A percentile compares a stretch with the other conserved stretches of the same genome.
Evolutionary conservation across 2,888 invertebrate genomes (phyloP).

Genomic region (Limnephilus auricula): DNA sequence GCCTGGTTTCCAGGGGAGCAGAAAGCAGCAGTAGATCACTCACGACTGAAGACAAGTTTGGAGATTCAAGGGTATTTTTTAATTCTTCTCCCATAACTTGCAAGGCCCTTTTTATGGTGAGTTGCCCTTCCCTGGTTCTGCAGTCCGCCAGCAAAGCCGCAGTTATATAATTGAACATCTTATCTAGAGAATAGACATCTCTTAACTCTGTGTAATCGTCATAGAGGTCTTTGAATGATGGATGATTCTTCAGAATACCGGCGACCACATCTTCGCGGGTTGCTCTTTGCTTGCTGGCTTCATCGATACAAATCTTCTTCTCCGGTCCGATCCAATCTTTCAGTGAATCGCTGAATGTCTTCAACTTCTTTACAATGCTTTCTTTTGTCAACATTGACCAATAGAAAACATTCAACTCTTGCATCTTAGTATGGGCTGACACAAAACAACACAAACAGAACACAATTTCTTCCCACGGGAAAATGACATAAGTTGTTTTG

Average conservation of each 20-base stretch:
- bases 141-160: not conserved
- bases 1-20: not conserved
- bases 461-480: conserved; percentile 49
- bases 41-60: conserved; percentile 16
- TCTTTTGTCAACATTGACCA: conserved; percentile 9
- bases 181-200: conserved; percentile 41
- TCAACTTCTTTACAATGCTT: conserved; percentile 8
- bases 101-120: conserved; percentile 2
- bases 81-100: conserved; percentile 37
- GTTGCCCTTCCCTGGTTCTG: not conserved
- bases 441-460: conserved; percentile 28
- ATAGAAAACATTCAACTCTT: conserved; percentile 24
- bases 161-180: conserved; percentile 14
- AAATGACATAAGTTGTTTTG: not conserved
- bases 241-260: not conserved
- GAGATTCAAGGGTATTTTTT: conserved; percentile 46
- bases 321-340: not conserved
- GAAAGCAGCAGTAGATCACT: conserved; percentile 37
- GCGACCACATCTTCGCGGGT: not conserved
- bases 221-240: conserved; percentile 13
- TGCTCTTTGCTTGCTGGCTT: not conserved
- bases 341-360: not conserved
- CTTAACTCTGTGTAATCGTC: conserved; percentile 30
- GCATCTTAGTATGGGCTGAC: not conserved
- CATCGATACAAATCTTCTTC: not conserved